A percentile compares a stretch with the other conserved stretches of the same genome.
These are phyloP conservation scores for Plemyria rubiginata DNA, from an alignment of 2,888 invertebrate genomes.

Conservation along the genomic window DNA sequence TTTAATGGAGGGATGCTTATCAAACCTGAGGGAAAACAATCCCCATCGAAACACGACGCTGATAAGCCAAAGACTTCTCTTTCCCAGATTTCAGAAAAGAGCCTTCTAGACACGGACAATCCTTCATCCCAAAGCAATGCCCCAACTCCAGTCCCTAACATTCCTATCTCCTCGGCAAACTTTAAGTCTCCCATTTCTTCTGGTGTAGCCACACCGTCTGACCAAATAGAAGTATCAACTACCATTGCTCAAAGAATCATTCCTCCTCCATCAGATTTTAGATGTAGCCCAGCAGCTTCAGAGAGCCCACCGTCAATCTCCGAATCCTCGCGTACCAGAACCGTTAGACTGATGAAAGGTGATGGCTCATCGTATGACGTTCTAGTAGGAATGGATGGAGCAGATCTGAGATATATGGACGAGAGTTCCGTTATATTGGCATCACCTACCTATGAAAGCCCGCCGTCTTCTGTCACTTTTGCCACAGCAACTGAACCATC, in stretches of 20 bases:
- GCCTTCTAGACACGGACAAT: constrained; percentile 86
- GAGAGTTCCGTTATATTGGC: constrained; percentile 94
- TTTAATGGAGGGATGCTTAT: constrained; percentile 83
- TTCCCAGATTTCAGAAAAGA: constrained; percentile 87
- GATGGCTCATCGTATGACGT: constrained; percentile 89
- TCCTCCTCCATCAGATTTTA: constrained; percentile 90
- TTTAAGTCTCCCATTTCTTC: constrained; percentile 72
- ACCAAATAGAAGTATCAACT: constrained; percentile 73
- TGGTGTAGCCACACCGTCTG: constrained; percentile 75
- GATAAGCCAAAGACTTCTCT: constrained; percentile 77
- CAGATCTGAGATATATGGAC: constrained; percentile 96
- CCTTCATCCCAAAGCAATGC: constrained; percentile 66
- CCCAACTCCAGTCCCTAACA: constrained; percentile 61
- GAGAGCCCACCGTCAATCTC: constrained; percentile 86
- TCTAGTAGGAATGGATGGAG: constrained; percentile 91
- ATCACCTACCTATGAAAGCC: constrained; percentile 91
- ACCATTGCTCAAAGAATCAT: constrained; percentile 88
- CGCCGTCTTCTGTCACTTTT: constrained; percentile 87
- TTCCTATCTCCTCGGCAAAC: constrained; percentile 65
- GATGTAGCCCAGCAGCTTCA: constrained; percentile 87
- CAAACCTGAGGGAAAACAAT: constrained; percentile 69
- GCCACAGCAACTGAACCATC: constrained; percentile 86
- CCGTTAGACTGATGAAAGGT: constrained; percentile 83
- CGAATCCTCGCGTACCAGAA: constrained; percentile 82
- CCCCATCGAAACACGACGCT: constrained; percentile 65